A percentile compares a stretch with the other conserved stretches of the same genome.
These are phyloP conservation scores for Doris montereyensis DNA, from an alignment of 2,888 invertebrate species.

Conservation along the genomic window DNA sequence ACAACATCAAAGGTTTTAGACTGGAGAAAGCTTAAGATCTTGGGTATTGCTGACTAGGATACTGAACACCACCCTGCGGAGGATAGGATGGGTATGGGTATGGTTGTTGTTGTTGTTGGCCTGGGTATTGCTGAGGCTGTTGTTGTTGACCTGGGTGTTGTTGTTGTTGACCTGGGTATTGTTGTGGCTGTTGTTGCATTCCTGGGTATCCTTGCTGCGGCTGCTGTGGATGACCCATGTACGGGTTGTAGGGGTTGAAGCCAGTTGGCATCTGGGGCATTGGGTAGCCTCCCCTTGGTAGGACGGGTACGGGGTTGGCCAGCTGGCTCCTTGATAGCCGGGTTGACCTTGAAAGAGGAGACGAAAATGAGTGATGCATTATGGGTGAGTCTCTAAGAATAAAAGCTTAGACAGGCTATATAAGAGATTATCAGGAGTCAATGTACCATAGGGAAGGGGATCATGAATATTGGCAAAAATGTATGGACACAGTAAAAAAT, in stretches of 20 bases:
- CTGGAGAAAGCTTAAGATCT: too few species aligned
- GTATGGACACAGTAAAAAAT: too few species aligned
- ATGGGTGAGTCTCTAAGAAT: not conserved
- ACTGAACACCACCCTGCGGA: constrained; percentile 33
- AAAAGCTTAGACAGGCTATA: not conserved
- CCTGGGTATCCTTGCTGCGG: constrained; percentile 43
- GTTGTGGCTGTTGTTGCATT: constrained; percentile 33
- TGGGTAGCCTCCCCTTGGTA: constrained; percentile 47
- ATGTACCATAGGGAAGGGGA: not conserved
- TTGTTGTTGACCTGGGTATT: constrained; percentile 47
- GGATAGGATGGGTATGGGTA: constrained; percentile 37
- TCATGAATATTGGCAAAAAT: too few species aligned
- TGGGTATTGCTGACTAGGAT: constrained; percentile 38
- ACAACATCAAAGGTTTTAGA: too few species aligned
- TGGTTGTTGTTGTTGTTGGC: constrained; percentile 34
- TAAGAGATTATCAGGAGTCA: not conserved
- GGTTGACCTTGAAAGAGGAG: constrained; percentile 8
- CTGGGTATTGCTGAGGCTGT: constrained; percentile 46
- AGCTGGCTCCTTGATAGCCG: constrained; percentile 41
- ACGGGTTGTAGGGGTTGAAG: constrained; percentile 60
- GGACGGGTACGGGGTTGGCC: constrained; percentile 52
- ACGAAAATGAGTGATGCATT: not conserved
- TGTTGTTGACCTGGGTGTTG: constrained; percentile 58
- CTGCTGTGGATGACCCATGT: constrained; percentile 52
- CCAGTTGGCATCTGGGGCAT: constrained; percentile 58